A percentile compares a stretch with the other conserved stretches of the same genome.
Evolutionary conservation across 1,140 invertebrate genomes (phyloP).

Genomic region (Drosophila funebris): DNA sequence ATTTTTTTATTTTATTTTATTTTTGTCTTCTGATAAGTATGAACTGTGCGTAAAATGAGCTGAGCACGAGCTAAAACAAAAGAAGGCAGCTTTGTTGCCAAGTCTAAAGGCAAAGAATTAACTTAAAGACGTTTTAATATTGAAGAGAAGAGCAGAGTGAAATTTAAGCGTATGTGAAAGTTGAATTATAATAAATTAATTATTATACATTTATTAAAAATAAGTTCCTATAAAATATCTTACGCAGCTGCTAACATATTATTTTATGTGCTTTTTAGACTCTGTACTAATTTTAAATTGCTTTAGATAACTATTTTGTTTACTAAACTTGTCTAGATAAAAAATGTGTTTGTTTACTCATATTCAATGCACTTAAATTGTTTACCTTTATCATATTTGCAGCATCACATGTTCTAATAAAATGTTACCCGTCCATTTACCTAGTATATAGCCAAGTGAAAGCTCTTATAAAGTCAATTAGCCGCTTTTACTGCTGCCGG

Average conservation of each 20-base stretch:
- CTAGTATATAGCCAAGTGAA: background rate
- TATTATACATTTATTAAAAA: no score
- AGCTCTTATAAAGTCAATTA: conserved; percentile 10
- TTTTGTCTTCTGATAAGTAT: conserved; percentile 7
- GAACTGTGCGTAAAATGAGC: conserved; percentile 13
- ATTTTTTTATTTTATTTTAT: conserved; percentile 4
- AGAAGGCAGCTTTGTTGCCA: conserved; percentile 5
- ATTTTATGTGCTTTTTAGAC: no score
- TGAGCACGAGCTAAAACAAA: background rate
- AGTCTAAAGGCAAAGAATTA: background rate
- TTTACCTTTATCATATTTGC: background rate
- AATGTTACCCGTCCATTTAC: background rate
- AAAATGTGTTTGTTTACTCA: background rate
- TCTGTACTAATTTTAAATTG: no score
- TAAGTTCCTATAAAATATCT: no score
- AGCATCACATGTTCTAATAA: background rate
- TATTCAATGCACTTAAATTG: background rate
- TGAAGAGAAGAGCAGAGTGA: background rate
- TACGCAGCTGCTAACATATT: no score
- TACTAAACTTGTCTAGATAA: no score
- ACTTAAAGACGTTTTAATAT: background rate
- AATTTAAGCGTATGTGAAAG: no score
- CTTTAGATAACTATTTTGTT: no score
- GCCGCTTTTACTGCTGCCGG: background rate
- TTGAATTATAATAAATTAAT: no score